Evolutionary conservation across 2,113 vertebrate species (phyloP).

Genomic region (Cheirogaleus medius): DNA sequence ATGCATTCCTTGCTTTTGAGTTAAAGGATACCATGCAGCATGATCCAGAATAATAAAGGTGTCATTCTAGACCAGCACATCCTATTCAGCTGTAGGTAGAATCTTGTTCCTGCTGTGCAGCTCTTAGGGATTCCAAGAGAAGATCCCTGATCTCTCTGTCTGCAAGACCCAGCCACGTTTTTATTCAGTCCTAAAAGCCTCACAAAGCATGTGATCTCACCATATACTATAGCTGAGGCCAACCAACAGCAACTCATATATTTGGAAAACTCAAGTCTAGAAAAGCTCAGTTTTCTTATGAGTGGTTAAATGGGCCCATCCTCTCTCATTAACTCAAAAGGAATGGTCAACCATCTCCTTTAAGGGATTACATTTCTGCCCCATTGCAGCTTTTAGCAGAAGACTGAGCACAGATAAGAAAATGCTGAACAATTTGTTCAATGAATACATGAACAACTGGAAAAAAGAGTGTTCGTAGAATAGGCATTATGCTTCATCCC

Average conservation of each 20-base stretch:
- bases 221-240: background rate
- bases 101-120: background rate
- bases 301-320: background rate
- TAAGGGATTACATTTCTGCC: background rate
- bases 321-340: background rate
- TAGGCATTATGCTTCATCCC: background rate
- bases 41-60: background rate
- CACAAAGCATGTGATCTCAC: background rate
- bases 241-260: background rate
- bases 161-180: background rate
- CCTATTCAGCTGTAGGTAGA: background rate
- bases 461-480: background rate
- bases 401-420: background rate
- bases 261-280: background rate
- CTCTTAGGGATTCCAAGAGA: background rate
- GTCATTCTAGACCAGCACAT: background rate
- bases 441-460: background rate
- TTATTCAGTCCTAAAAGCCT: background rate
- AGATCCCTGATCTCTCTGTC: background rate
- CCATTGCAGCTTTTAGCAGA: background rate
- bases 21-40: background rate
- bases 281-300: constrained; percentile 6
- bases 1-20: background rate
- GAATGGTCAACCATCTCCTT: background rate
- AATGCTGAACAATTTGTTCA: background rate